A percentile compares a stretch with the other conserved stretches of the same genome.
phyloP scores from a whole-genome alignment of 2,888 invertebrate species.

The Folsomia manolachei region DNA sequence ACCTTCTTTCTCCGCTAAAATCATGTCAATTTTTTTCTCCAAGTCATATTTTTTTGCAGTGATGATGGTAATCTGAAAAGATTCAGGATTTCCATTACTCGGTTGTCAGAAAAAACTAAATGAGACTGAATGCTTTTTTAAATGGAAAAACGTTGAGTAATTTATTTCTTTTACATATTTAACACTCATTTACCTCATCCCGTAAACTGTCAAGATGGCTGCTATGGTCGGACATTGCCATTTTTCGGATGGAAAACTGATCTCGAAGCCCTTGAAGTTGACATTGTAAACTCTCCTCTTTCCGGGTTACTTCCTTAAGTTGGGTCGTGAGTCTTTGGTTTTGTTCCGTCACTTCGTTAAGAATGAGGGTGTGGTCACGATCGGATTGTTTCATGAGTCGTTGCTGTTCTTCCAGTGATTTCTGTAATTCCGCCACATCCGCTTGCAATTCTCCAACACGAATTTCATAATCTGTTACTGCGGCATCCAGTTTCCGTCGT shows the following conservation, averaged over 20 bases:
- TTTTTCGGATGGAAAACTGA: constrained; percentile 76
- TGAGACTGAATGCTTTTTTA: too few species aligned
- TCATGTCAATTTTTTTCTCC: constrained; percentile 72
- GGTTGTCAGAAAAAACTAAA: too few species aligned
- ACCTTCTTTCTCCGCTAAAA: constrained; percentile 76
- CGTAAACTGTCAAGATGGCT: constrained; percentile 82
- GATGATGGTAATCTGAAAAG: constrained; percentile 71
- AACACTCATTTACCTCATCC: constrained; percentile 73
- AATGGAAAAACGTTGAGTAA: too few species aligned
- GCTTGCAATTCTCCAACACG: constrained; percentile 81
- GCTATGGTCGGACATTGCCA: constrained; percentile 81
- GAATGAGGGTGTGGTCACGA: constrained; percentile 73
- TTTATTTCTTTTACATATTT: too few species aligned
- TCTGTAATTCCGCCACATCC: constrained; percentile 76
- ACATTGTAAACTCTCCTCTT: constrained; percentile 73
- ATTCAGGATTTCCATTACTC: too few species aligned
- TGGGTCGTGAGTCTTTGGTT: constrained; percentile 81
- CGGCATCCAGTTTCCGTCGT: constrained; percentile 76
- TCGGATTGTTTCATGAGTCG: constrained; percentile 55
- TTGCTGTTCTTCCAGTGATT: constrained; percentile 65
- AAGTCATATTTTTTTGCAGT: constrained; percentile 79
- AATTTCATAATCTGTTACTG: constrained; percentile 84
- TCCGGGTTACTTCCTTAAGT: constrained; percentile 69
- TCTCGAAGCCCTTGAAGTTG: constrained; percentile 80
- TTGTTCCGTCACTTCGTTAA: constrained; percentile 82